Conservation (phyloP, 2,797 vertebrate species). For the Artibeus lituratus region DNA sequence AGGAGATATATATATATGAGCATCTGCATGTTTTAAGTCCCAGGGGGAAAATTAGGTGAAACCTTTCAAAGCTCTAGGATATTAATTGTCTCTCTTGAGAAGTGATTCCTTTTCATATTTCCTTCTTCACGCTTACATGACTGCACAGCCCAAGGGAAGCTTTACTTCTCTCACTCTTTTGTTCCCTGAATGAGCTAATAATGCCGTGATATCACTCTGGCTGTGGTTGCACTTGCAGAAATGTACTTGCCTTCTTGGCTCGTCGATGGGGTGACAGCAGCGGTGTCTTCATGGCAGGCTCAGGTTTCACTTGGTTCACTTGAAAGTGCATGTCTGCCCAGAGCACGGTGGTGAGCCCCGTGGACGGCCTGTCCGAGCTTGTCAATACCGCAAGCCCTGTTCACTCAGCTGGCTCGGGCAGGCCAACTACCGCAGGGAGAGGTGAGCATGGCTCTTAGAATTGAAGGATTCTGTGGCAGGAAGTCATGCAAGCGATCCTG, state of each 20-base stretch:
- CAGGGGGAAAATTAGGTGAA: not conserved
- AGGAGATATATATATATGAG: not conserved
- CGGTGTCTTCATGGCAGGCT: not conserved
- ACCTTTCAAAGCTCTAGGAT: not conserved
- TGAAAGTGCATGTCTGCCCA: not conserved
- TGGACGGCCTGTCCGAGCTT: not conserved
- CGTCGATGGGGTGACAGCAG: not conserved
- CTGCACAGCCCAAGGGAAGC: not conserved
- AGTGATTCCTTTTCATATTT: not conserved
- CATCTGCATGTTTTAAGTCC: not conserved
- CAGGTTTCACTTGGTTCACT: not conserved
- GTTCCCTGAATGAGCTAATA: not conserved
- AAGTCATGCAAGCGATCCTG: not conserved
- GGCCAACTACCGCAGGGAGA: not conserved
- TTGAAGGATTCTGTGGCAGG: not conserved
- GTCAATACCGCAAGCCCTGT: not conserved
- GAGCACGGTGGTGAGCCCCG: not conserved
- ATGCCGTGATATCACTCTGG: not conserved
- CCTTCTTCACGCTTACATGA: not conserved
- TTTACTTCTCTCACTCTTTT: not conserved
- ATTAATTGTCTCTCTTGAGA: not conserved
- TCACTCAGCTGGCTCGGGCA: not conserved
- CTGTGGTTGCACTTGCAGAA: not conserved
- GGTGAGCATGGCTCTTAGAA: not conserved
- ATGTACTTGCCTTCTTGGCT: not conserved